These are phyloP conservation scores for Lordiphosa mommai DNA, from an alignment of 1,140 invertebrate genomes.

Conservation along the genomic window DNA sequence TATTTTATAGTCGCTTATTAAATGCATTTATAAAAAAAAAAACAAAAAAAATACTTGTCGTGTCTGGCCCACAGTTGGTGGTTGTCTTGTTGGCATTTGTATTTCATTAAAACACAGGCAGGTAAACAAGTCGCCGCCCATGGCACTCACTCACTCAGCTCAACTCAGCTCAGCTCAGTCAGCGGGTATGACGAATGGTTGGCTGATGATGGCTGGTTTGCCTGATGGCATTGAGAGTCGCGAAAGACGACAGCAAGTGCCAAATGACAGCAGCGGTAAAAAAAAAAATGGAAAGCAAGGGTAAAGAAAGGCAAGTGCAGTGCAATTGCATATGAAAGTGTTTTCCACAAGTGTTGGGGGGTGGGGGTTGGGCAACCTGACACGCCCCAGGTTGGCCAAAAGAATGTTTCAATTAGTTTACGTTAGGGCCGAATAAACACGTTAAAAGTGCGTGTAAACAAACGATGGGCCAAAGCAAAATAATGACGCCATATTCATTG, in stretches of 20 bases:
- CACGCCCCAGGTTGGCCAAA: conserved; percentile 37
- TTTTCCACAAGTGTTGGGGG: conserved; percentile 21
- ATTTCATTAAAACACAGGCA: conserved; percentile 73
- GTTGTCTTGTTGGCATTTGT: conserved; percentile 60
- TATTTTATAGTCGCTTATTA: too few species aligned
- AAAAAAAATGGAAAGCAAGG: too few species aligned
- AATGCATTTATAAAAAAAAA: too few species aligned
- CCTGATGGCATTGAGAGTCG: conserved; percentile 32
- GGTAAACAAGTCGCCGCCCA: conserved; percentile 50
- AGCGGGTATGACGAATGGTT: conserved; percentile 26
- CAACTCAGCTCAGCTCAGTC: conserved; percentile 3
- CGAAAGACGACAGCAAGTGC: conserved; percentile 19
- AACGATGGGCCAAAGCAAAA: conserved; percentile 12
- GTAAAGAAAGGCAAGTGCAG: conserved; percentile 9
- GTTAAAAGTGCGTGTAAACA: conserved; percentile 73
- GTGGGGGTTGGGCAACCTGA: conserved; percentile 47
- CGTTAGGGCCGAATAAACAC: conserved; percentile 62
- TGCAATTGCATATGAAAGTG: conserved; percentile 44
- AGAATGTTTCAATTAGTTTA: conserved; percentile 67
- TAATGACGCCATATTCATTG: conserved; percentile 51
- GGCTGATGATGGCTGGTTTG: neutral
- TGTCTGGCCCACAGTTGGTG: conserved; percentile 20
- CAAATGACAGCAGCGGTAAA: conserved; percentile 30
- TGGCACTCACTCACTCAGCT: conserved; percentile 32
- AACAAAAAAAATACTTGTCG: neutral